A percentile compares a stretch with the other conserved stretches of the same genome.
Conservation (phyloP, 2,113 vertebrate species). For the Lamprotornis superbus region DNA sequence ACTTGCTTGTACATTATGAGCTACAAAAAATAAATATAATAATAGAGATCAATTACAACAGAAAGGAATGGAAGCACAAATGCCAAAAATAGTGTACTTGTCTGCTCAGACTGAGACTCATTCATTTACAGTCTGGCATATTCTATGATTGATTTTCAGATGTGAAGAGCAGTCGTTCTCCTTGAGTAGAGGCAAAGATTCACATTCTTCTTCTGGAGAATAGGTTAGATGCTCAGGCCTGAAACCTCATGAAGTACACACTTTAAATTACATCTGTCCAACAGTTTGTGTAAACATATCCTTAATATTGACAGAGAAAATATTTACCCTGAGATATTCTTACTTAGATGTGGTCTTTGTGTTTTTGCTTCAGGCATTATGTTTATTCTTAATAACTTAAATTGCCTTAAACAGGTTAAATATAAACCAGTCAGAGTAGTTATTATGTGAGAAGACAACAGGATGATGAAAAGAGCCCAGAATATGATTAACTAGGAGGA, state of each 20-base stretch:
- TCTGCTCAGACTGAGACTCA: not conserved
- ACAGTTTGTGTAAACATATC: not conserved
- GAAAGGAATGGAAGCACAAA: not conserved
- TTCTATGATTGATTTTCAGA: not conserved
- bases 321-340: not conserved
- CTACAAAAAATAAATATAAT: not conserved
- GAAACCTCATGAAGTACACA: not conserved
- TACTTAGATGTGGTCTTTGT: not conserved
- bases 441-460: not conserved
- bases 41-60: not conserved
- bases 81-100: not conserved
- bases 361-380: not conserved
- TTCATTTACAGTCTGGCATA: not conserved
- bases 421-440: not conserved
- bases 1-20: not conserved
- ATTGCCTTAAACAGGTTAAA: not conserved
- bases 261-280: not conserved
- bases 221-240: not conserved
- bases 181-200: not conserved
- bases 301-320: not conserved
- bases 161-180: not conserved
- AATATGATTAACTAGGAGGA: not conserved
- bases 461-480: not conserved
- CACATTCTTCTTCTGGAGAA: not conserved
- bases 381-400: not conserved